Evolutionary conservation across 2,797 vertebrate species (phyloP), one percentile per base, ranked within the genome.

Genomic region (Tympanoctomys barrerae): DNA sequence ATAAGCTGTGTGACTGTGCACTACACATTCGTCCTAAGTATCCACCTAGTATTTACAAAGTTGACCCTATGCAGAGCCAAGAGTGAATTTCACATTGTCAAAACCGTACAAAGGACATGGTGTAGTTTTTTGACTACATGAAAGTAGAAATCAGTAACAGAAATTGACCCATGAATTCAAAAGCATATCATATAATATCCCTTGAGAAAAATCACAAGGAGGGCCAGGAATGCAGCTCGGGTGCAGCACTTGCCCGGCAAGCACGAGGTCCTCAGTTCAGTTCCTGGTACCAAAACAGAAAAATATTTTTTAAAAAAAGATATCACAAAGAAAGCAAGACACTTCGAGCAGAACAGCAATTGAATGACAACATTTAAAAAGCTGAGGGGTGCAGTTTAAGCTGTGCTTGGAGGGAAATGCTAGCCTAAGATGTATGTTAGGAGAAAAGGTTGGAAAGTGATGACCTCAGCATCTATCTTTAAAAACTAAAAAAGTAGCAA

Each of bases 401-500:
- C 80, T 84, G 39, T 7, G 9, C 11, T 79, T 46, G 42, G 22
- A 84, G 66, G n/a, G 10, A 89, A 88, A 96, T 85, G 46, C 86
- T 24, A 88, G 28, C 19, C 49, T 83, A 71, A 68, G 93, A 31
- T 21, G 21, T 5, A 14, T 62, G 8, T 90, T 36, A 57, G 33
- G 22, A 54, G 83, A 77, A 46, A 79, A 54, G 26, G 22, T 64
- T 93, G 31, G 77, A 93, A 93, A 91, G 57, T 22, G 81, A 73
- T 83, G 42, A 91, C 22, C 49, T 89, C 91, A 89, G 61, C 28
- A 70, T 89, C 36, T 77, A 33, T 61, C 87, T 89, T 73, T 87
- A 59, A 83, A 89, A 84, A 18, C 52, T 70, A 89, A 71, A 79
- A 91, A 84, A 89, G 73, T 80, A 85, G 93, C 52, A 87, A 89